Conservation (phyloP, 2,888 invertebrate genomes). For the Barypeithes pellucidus region DNA sequence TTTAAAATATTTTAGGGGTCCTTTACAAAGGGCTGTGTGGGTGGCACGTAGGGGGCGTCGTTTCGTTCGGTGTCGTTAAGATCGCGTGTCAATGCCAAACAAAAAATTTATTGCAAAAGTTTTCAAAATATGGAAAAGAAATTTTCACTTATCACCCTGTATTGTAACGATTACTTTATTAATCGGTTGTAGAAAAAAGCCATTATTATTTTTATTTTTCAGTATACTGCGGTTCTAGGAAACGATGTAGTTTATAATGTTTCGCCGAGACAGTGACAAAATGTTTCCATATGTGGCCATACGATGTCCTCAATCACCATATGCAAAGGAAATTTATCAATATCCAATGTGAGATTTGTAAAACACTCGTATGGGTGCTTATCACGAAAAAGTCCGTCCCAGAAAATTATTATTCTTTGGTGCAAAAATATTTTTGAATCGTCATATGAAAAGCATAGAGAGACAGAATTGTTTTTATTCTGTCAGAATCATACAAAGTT, state of each 20-base stretch:
- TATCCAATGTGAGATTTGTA: slow-evolving; percentile 40
- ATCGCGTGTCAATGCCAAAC: background rate
- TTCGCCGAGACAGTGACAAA: slow-evolving; percentile 32
- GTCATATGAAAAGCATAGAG: too few relatives aligned
- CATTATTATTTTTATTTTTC: too few relatives aligned
- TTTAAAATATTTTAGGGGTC: slow-evolving; percentile 50
- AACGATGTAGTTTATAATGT: background rate
- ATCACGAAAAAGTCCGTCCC: too few relatives aligned
- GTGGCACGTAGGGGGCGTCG: slow-evolving; percentile 2
- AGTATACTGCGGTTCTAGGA: slow-evolving; percentile 4
- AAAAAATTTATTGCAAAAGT: background rate
- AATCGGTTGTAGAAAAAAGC: too few relatives aligned
- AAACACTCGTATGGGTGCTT: too few relatives aligned
- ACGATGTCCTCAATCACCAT: slow-evolving; percentile 31
- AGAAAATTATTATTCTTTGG: too few relatives aligned
- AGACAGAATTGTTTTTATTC: too few relatives aligned
- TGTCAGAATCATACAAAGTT: too few relatives aligned
- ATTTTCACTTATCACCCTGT: too few relatives aligned
- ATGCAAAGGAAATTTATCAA: slow-evolving; percentile 48
- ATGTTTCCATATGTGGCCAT: slow-evolving; percentile 34
- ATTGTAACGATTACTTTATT: too few relatives aligned
- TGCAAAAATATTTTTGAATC: too few relatives aligned
- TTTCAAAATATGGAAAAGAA: too few relatives aligned
- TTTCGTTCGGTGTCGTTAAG: background rate
- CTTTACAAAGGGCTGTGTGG: slow-evolving; percentile 6